These are phyloP conservation scores for Temnothorax ravouxi DNA, from an alignment of 2,888 invertebrate species.

Conservation along the genomic window DNA sequence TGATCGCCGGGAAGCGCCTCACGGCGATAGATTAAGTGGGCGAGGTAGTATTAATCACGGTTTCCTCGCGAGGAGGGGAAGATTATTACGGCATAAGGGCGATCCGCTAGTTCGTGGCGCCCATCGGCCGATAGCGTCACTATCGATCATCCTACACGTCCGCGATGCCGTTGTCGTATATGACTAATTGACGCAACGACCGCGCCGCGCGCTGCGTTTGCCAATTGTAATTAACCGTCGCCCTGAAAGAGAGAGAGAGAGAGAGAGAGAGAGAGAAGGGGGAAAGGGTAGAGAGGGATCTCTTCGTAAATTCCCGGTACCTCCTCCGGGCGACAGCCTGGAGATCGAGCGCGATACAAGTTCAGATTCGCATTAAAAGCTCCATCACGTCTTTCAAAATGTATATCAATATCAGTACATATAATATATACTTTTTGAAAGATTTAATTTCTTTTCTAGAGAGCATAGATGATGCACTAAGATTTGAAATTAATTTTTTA, in stretches of 20 bases:
- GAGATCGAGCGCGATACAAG: constrained; percentile 63
- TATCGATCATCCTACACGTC: constrained; percentile 79
- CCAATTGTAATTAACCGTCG: constrained; percentile 77
- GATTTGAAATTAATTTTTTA: neutral
- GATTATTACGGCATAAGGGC: constrained; percentile 72
- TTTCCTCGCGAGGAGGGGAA: constrained; percentile 65
- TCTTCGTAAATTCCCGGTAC: constrained; percentile 52
- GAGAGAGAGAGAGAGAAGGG: constrained; percentile 64
- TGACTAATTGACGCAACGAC: constrained; percentile 79
- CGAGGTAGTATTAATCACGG: constrained; percentile 76
- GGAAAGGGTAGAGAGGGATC: constrained; percentile 50
- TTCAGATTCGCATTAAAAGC: constrained; percentile 38
- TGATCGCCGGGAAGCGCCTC: constrained; percentile 49
- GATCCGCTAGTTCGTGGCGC: constrained; percentile 68
- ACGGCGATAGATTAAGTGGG: constrained; percentile 58
- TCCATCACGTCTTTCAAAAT: constrained; percentile 17
- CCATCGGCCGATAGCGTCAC: constrained; percentile 73
- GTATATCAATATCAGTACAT: neutral
- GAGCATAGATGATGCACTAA: neutral
- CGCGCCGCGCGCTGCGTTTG: constrained; percentile 71
- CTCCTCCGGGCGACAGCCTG: constrained; percentile 64
- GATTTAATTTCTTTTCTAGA: neutral
- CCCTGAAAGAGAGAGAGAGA: constrained; percentile 61
- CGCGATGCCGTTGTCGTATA: constrained; percentile 78
- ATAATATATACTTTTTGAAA: neutral